Evolutionary conservation across 1,140 invertebrate species (phyloP), one percentile per base, ranked within the genome.

Genomic region (Lethrus apterus): DNA sequence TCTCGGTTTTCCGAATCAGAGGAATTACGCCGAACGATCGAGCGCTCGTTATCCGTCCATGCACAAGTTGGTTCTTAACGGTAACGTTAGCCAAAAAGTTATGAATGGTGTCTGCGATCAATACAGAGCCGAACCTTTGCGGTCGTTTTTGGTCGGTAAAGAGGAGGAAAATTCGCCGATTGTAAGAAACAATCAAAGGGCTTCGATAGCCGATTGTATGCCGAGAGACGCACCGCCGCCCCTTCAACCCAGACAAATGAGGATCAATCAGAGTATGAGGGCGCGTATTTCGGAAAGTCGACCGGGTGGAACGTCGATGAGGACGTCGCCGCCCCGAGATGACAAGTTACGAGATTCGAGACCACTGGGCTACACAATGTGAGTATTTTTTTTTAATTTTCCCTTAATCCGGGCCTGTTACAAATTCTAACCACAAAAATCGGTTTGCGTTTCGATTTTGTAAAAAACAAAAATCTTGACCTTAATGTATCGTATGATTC

Each of bases 11-110:
- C 56, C 54, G 0, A 59, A 50, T 48, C 58, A 60, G 24, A 55
- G 52, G 29, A 52, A 44, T 15, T 61, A 61, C 34, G 55, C 54
- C 7, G 58, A 63, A 43, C 44, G 59, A 20, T 58, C 61, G 11
- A 59, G 53, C 41, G 53, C 56, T 15, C 24, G 49, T 30, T 63
- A 63, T 47, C 61, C 61, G 3, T 34, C 50, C 1, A 54, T 47
- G 17, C 62, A 64, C 33, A 64, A 62, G 46, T 32, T 64, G 1
- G 56, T 70, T 35, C 56, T 75, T 3, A 75, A 75, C 51, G 74
- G 72, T 2, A 70, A 70, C 47, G 51, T 67, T 2, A 69, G 69
- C 51, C 63, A 66, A 45, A 64, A 65, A 48, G 52, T 60, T 24
- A 15, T 53, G 0, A 59, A 56, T 44, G 50, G 54, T 7, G 9